These are phyloP conservation scores for Astropecten irregularis DNA, from an alignment of 53 echinoderm and acorn worm species.

Conservation along the genomic window DNA sequence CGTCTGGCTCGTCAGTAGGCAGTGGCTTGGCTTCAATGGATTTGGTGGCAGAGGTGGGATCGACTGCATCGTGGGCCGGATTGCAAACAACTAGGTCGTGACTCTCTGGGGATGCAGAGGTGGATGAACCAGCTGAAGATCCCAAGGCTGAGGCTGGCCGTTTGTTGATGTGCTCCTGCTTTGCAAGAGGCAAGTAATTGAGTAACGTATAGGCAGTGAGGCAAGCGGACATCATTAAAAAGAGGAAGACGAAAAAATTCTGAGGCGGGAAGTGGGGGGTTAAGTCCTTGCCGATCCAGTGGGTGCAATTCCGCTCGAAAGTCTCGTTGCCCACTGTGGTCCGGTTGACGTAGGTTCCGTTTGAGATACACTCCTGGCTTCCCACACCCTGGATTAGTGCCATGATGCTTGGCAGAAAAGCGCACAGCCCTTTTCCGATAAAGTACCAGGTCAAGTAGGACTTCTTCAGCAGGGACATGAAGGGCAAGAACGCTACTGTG, in stretches of 20 bases:
- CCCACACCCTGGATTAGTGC: slow-evolving; percentile 89
- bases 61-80: neutral
- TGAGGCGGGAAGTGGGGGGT: slow-evolving; percentile 77
- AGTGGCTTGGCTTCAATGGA: neutral
- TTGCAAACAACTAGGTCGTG: neutral
- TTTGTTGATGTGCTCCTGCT: slow-evolving; percentile 55
- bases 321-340: slow-evolving; percentile 61
- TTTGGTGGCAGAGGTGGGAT: neutral
- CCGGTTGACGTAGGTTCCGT: slow-evolving; percentile 65
- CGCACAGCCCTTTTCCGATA: slow-evolving; percentile 88
- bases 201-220: slow-evolving; percentile 64
- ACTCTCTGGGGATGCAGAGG: slow-evolving; percentile 20
- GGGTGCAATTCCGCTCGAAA: slow-evolving; percentile 42
- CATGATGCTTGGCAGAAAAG: slow-evolving; percentile 81
- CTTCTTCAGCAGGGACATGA: slow-evolving; percentile 77
- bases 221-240: slow-evolving; percentile 72
- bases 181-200: slow-evolving; percentile 69
- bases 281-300: slow-evolving; percentile 54
- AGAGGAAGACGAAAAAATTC: slow-evolving; percentile 82
- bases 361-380: slow-evolving; percentile 65
- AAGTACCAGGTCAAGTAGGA: slow-evolving; percentile 89
- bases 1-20: neutral
- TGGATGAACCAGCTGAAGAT: neutral
- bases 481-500: slow-evolving; percentile 88
- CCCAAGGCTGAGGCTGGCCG: neutral